These are phyloP conservation scores for Semicossyphus pulcher DNA, from an alignment of 2,113 vertebrate species.

Conservation along the genomic window DNA sequence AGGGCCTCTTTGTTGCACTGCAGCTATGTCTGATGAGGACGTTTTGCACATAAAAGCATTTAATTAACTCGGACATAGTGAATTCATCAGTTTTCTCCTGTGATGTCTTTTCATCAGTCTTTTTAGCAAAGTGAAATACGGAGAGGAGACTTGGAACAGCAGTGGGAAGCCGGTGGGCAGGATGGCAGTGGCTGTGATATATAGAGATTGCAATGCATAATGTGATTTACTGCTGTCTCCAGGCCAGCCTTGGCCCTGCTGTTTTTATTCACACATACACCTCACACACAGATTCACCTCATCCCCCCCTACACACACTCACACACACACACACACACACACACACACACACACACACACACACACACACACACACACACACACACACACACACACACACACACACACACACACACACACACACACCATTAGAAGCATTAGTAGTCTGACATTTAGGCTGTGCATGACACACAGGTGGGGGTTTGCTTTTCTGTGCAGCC, in stretches of 20 bases:
- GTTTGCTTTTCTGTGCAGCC: conserved; percentile 54
- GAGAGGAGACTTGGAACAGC: conserved; percentile 36
- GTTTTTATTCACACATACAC: conserved; percentile 68
- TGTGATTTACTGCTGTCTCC: conserved; percentile 73
- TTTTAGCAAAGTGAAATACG: conserved; percentile 32
- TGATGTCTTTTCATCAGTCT: conserved; percentile 1
- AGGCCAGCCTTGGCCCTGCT: conserved; percentile 48
- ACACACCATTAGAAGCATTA: conserved; percentile 53
- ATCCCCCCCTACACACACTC: background rate
- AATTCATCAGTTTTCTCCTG: background rate
- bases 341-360: conserved; percentile 16
- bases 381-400: conserved; percentile 25
- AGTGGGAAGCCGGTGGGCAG: conserved; percentile 35
- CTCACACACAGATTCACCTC: conserved; percentile 12
- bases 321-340: conserved; percentile 13
- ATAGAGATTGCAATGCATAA: conserved; percentile 63
- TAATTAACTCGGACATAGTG: conserved; percentile 19
- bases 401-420: conserved; percentile 18
- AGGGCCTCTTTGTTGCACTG: conserved; percentile 27
- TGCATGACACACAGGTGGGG: conserved; percentile 60
- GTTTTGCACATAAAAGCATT: conserved; percentile 17
- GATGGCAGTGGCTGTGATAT: conserved; percentile 60
- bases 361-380: conserved; percentile 22
- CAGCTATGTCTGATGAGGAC: conserved; percentile 3
- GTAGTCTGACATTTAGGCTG: conserved; percentile 74